A percentile compares a stretch with the other conserved stretches of the same genome.
phyloP scores from a whole-genome alignment of 2,888 invertebrate genomes.

The Prosopocoilus inquinatus region DNA sequence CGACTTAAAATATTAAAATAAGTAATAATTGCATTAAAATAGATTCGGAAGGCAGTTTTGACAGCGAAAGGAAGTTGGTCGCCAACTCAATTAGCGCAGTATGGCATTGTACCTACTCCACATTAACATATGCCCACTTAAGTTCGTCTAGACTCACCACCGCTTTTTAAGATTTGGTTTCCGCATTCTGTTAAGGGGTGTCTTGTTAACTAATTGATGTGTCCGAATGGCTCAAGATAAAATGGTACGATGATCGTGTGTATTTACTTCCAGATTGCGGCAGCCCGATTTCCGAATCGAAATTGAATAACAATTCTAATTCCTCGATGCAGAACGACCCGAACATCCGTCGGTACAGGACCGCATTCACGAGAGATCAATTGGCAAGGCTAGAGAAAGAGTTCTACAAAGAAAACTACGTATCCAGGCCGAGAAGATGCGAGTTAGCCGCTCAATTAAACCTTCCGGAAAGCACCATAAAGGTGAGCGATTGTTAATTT shows the following conservation, averaged over 20 bases:
- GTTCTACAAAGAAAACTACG: conserved; percentile 96
- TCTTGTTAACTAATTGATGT: conserved; percentile 20
- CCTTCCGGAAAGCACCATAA: conserved; percentile 96
- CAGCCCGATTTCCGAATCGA: conserved; percentile 45
- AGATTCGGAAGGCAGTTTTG: too few species aligned
- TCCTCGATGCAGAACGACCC: conserved; percentile 52
- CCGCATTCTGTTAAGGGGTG: conserved; percentile 17
- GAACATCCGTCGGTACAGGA: conserved; percentile 85
- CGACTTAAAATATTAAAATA: too few species aligned
- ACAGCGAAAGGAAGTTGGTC: conserved; percentile 31
- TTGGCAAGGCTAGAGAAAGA: conserved; percentile 90
- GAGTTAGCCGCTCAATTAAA: conserved; percentile 91
- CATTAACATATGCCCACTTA: conserved; percentile 15
- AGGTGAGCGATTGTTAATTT: conserved; percentile 62
- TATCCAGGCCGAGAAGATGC: conserved; percentile 90
- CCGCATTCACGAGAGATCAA: conserved; percentile 96
- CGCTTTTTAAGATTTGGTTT: conserved; percentile 24
- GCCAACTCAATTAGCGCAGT: conserved; percentile 24
- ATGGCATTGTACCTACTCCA: background rate
- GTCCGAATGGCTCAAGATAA: conserved; percentile 41
- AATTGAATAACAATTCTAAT: conserved; percentile 22
- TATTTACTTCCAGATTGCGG: conserved; percentile 49
- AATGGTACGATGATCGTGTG: background rate
- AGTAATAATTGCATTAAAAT: too few species aligned
- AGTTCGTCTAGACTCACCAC: conserved; percentile 24